Base-by-base conservation (phyloP, 2,113 vertebrate species). In the Ellobius talpinus region DNA sequence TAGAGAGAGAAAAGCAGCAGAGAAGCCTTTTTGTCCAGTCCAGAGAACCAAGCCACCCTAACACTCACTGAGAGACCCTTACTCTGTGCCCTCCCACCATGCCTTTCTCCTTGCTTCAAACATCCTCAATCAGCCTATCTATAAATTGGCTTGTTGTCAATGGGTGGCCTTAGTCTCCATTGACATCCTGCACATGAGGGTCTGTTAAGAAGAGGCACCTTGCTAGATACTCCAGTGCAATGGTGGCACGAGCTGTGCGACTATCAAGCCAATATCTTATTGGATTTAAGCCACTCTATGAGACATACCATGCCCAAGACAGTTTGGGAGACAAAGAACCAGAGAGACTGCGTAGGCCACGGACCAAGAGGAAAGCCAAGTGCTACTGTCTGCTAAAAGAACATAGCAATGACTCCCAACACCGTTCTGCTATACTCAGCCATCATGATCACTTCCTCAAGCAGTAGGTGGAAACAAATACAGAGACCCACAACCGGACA, bases 31-130 rank as follows among this genome's bases (percentile, higher is more conserved):
- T 58, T 33, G 5, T 45, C 74, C 65, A 79, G 68, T 42, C 26
- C 31, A 85, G 58, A 79, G 45, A 68, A 12, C 42, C n/a, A 76
- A 55, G 17, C 45, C 77, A 55, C 33, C 26, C 12, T 26, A 12
- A 47, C 3, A 0, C 7, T 52, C 85, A 50, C 39, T 4, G 70
- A n/a, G 12, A 33, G 24, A 14, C 65, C 70, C 39, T 50, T 14
- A 39, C 65, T 76, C 17, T 14, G 3, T 7, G 39, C 5, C 52
- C 17, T 21, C 0, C 73, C 24, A 12, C 1, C 3, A 6, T 14
- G 21, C 55, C 86, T 63, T 45, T 63, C 55, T 65, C 42, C 24
- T 87, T 76, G 19, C 29, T 42, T 0, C 58, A 13, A 31, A 45
- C 11, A 47, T 58, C n/a, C 39, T 68, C 63, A 33, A 0, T 77